Conservation (phyloP, 1,140 invertebrate species). For the Brachionus plicatilis region DNA sequence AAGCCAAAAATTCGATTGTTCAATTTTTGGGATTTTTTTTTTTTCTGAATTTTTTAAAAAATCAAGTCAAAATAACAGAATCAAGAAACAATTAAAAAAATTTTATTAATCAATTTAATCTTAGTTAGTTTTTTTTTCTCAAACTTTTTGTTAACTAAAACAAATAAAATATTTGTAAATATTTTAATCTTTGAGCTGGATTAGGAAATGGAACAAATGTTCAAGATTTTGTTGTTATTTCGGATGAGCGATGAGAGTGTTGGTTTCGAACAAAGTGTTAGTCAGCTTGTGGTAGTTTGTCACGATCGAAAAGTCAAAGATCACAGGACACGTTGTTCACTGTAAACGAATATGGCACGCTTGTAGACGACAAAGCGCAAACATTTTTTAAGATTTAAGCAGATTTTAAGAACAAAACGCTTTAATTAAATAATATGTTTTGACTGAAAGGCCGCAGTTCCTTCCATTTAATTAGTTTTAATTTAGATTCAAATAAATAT, state of each 20-base stretch:
- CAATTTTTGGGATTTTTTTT: no score
- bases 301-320: slow-evolving; percentile 2
- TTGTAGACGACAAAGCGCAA: not conserved
- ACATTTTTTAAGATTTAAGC: not conserved
- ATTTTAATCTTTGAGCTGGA: no score
- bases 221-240: not conserved
- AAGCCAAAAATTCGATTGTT: no score
- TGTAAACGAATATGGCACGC: no score
- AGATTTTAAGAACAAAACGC: not conserved
- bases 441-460: not conserved
- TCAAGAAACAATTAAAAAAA: no score
- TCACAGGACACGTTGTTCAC: not conserved
- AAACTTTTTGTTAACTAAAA: no score
- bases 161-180: no score
- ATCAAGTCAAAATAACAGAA: no score
- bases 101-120: no score
- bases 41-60: no score
- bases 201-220: not conserved
- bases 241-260: not conserved
- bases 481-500: not conserved
- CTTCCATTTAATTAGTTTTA: not conserved
- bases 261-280: not conserved
- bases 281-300: not conserved
- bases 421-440: not conserved
- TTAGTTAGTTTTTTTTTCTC: no score